A percentile compares a stretch with the other conserved stretches of the same genome.
phyloP scores from a whole-genome alignment of 1,140 invertebrate genomes.

The Psix sp. region DNA sequence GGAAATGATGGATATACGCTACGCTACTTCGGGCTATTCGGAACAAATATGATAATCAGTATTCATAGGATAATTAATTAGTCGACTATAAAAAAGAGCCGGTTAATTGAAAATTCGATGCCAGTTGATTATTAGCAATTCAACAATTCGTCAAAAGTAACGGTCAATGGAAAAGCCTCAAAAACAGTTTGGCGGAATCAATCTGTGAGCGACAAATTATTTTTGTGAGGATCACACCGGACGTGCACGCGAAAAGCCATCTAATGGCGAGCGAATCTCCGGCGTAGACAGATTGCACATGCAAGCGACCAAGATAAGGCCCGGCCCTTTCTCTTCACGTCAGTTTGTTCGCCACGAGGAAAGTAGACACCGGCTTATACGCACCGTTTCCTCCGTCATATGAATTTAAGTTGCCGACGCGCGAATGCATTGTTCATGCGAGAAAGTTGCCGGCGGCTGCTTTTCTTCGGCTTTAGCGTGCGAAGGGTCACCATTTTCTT shows the following conservation, averaged over 20 bases:
- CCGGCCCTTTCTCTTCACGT: conserved; percentile 54
- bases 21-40: conserved; percentile 51
- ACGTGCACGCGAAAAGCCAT: conserved; percentile 63
- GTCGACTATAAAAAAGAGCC: conserved; percentile 42
- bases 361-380: no score
- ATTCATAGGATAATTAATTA: conserved; percentile 58
- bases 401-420: conserved; percentile 27
- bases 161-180: conserved; percentile 5
- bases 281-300: conserved; percentile 63
- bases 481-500: conserved; percentile 2
- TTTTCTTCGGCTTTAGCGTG: not conserved
- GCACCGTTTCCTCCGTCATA: conserved; percentile 45
- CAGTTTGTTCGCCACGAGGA: no score
- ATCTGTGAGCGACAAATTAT: conserved; percentile 37
- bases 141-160: conserved; percentile 29
- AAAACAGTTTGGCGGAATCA: conserved; percentile 39
- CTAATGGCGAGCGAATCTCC: conserved; percentile 60
- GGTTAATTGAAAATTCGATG: conserved; percentile 46
- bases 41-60: conserved; percentile 49
- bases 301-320: conserved; percentile 67
- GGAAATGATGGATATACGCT: conserved; percentile 55
- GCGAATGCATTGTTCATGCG: conserved; percentile 39
- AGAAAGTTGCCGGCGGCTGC: conserved; percentile 32
- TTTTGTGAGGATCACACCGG: conserved; percentile 53
- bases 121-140: conserved; percentile 16